Evolutionary conservation across 1,140 invertebrate genomes (phyloP).

Genomic region (Apolygus lucorum): DNA sequence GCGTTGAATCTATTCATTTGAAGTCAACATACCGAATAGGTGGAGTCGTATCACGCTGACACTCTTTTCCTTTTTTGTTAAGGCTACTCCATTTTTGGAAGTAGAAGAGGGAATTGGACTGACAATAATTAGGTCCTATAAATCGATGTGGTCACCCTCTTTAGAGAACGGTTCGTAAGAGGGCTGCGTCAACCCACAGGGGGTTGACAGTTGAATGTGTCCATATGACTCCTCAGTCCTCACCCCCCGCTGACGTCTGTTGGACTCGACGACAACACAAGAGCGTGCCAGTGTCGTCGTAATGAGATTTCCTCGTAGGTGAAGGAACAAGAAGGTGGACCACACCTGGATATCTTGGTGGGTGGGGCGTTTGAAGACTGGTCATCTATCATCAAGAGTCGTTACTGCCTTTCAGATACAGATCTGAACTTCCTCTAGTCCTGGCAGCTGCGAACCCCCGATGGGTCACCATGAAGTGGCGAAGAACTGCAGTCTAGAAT

Average conservation of each 20-base stretch:
- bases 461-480: not conserved
- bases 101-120: not conserved
- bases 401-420: constrained; percentile 5
- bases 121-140: constrained; percentile 13
- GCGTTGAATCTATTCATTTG: too few relatives aligned
- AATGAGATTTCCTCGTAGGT: not conserved
- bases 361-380: not conserved
- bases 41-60: too few relatives aligned
- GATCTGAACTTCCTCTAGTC: constrained; percentile 1
- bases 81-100: too few relatives aligned
- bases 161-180: not conserved
- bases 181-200: not conserved
- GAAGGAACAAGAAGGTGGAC: not conserved
- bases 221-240: not conserved
- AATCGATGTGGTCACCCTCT: not conserved
- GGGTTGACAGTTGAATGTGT: constrained; percentile 10
- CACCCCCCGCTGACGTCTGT: not conserved
- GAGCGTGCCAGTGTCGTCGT: not conserved
- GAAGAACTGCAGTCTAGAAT: not conserved
- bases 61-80: too few relatives aligned
- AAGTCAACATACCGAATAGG: too few relatives aligned
- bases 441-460: not conserved
- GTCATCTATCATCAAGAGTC: constrained; percentile 6
- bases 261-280: constrained; percentile 7
- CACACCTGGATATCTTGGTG: constrained; percentile 7